Percentiles rank a stretch among this genome's conserved stretches.
These are phyloP conservation scores for Andrena dorsata DNA, from an alignment of 2,888 invertebrate genomes.

Conservation along the genomic window DNA sequence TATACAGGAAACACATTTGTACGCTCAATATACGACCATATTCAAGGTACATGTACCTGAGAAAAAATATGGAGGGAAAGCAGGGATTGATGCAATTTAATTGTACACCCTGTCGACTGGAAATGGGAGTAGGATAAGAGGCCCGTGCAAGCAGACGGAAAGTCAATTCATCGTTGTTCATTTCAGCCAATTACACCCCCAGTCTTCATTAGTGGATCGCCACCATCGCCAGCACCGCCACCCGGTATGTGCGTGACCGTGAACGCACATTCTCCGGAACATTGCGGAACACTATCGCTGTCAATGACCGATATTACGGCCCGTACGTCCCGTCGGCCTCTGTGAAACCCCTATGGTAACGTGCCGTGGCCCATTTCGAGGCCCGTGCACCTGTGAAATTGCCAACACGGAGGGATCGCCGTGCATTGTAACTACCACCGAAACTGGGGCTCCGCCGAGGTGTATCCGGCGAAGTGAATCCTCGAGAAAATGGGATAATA, in stretches of 20 bases:
- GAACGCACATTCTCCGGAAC: constrained; percentile 79
- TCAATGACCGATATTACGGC: constrained; percentile 83
- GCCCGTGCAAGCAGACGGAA: neutral
- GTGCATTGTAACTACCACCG: constrained; percentile 46
- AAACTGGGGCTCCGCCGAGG: neutral
- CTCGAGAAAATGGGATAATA: neutral
- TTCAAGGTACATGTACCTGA: too few relatives aligned
- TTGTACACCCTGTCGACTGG: too few relatives aligned
- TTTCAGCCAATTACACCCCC: constrained; percentile 36
- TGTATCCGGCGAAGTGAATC: neutral
- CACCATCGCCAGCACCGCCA: constrained; percentile 45
- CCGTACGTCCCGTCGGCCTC: constrained; percentile 69
- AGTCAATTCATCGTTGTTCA: constrained; percentile 33
- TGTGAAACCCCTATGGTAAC: constrained; percentile 76
- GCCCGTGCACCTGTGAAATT: constrained; percentile 75
- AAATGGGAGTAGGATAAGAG: neutral
- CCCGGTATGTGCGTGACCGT: constrained; percentile 76
- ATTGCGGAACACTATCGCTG: constrained; percentile 78
- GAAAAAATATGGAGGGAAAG: neutral
- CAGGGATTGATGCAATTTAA: neutral
- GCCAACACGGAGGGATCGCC: constrained; percentile 66
- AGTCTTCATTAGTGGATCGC: constrained; percentile 62
- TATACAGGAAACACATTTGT: too few relatives aligned
- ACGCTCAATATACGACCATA: too few relatives aligned
- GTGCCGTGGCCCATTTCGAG: constrained; percentile 72